Conservation (phyloP, 2,797 vertebrate genomes). For the Argya squamiceps region DNA sequence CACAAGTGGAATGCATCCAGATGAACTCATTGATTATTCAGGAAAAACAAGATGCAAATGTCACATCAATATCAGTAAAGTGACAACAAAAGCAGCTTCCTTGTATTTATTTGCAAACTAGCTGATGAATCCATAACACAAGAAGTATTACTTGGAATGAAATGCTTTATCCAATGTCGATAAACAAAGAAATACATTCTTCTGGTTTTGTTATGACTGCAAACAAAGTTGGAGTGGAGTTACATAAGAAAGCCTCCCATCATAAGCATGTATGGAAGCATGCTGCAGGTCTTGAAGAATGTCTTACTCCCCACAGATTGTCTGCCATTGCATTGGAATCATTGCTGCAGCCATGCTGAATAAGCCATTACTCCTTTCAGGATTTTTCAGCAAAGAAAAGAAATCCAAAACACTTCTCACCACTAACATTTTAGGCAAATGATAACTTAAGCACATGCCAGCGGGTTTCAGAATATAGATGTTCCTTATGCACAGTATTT, state of each 20-base stretch:
- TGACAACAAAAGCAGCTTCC: slow-evolving; percentile 58
- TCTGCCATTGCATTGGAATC: background rate
- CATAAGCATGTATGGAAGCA: background rate
- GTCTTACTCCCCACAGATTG: background rate
- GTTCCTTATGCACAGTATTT: background rate
- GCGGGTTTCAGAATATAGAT: background rate
- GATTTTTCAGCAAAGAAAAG: background rate
- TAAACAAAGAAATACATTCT: slow-evolving; percentile 43
- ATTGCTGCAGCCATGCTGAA: background rate
- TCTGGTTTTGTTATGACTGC: background rate
- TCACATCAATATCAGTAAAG: slow-evolving; percentile 20
- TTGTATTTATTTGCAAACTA: slow-evolving; percentile 70
- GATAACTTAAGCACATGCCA: background rate
- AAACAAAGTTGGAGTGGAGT: background rate
- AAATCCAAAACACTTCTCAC: background rate
- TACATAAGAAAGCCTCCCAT: background rate
- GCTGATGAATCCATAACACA: slow-evolving; percentile 53
- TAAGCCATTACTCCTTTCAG: background rate
- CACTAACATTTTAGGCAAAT: background rate
- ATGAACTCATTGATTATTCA: slow-evolving; percentile 55
- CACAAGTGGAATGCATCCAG: slow-evolving; percentile 14
- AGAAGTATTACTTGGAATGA: slow-evolving; percentile 51
- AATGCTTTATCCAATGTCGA: slow-evolving; percentile 43
- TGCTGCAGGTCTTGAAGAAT: background rate
- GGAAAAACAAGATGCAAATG: slow-evolving; percentile 29